Base-by-base conservation (phyloP, 1,140 invertebrate species). In the Drosophila gunungcola region DNA sequence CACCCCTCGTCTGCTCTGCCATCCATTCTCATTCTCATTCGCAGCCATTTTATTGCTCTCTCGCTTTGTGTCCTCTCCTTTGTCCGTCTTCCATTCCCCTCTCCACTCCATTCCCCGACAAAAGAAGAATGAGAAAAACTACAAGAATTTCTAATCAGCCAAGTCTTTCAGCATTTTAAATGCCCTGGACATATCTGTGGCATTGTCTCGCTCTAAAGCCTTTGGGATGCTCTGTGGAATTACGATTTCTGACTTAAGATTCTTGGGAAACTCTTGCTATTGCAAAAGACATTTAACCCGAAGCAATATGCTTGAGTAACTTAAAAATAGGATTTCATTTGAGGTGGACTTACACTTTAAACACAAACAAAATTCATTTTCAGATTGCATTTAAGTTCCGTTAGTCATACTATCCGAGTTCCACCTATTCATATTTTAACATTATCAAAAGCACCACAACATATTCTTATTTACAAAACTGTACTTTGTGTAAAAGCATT, bases 1-100 rank as follows among this genome's bases (percentile, higher is more conserved):
- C 73, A 72, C 78, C 65, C 70, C 75, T 73, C 56, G 58, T 42
- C 39, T 52, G 29, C 41, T 67, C 42, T 41, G 21, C 57, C 46
- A 4, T 21, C 38, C 25, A 13, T 34, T 56, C 41, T 55, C 75
- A 88, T 82, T 82, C 62, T 78, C 65, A 65, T 79, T 88, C 72
- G 82, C 55, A 83, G 79, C 79, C 84, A 89, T 88, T 89, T 89
- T 88, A 88, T 79, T 77, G 76, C 76, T 80, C 65, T 78, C 79
- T 79, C 75, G 58, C 42, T 51, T 74, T 67, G 73, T 81, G 68
- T 70, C 56, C 60, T 56, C 62, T 62, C 60, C 53, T 74, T 57
- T 70, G 77, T 62, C 58, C 74, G 57, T 55, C 68, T 70, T 52
- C 56, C 68, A 49, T 32, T 34, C 25, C 36, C 51, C 38, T 36